Conservation (phyloP, 2,797 vertebrate species). For the Dermochelys coriacea region DNA sequence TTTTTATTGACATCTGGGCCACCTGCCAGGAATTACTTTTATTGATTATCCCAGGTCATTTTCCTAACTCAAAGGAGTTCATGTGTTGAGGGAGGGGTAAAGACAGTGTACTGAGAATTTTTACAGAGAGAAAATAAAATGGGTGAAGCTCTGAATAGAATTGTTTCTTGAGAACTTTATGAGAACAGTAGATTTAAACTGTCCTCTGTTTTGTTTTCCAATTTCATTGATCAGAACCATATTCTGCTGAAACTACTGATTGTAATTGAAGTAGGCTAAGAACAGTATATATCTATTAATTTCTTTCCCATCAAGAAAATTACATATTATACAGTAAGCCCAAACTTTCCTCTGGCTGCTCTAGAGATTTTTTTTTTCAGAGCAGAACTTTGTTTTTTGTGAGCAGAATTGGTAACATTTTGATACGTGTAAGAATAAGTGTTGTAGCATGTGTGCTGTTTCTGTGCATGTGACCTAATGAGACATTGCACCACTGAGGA, state of each 20-base stretch:
- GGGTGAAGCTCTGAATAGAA: not conserved
- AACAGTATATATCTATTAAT: too few relatives aligned
- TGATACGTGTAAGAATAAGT: too few relatives aligned
- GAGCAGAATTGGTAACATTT: not conserved
- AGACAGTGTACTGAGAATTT: not conserved
- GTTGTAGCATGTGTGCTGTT: not conserved
- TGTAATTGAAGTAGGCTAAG: not conserved
- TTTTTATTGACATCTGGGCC: not conserved
- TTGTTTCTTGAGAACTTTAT: not conserved
- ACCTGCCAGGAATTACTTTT: not conserved
- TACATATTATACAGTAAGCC: not conserved
- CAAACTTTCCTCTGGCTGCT: not conserved
- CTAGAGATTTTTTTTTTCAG: not conserved
- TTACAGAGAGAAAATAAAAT: not conserved
- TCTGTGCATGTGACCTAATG: not conserved
- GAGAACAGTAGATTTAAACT: not conserved
- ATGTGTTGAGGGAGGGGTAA: not conserved
- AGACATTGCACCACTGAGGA: not conserved
- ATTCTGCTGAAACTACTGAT: not conserved
- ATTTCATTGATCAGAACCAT: not conserved
- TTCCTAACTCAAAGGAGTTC: not conserved
- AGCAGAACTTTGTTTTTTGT: not conserved
- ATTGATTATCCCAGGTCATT: not conserved
- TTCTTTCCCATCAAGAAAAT: not conserved
- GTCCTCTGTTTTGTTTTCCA: not conserved